phyloP scores from a whole-genome alignment of 2,113 vertebrate genomes.

The Ctenomys sociabilis region DNA sequence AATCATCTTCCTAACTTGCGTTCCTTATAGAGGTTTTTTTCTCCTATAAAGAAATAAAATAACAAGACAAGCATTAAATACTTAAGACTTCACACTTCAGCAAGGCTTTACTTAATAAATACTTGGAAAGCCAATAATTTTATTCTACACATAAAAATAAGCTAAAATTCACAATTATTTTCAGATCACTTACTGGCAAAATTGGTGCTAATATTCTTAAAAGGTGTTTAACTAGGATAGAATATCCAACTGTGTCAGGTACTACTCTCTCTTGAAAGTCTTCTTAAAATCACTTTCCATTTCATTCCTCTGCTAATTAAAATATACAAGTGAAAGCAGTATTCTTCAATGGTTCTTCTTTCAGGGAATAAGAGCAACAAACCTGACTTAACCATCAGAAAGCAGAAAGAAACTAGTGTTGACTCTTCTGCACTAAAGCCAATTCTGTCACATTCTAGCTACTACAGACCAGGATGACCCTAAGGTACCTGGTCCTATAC shows the following conservation, averaged over 20 bases:
- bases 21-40: neutral
- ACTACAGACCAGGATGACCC: neutral
- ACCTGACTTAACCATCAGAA: neutral
- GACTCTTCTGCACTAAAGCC: neutral
- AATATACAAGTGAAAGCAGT: neutral
- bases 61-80: neutral
- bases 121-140: slow-evolving; percentile 44
- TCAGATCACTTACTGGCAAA: slow-evolving; percentile 23
- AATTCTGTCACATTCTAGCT: neutral
- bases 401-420: neutral
- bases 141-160: slow-evolving; percentile 45
- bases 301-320: neutral
- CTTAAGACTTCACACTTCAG: neutral
- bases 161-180: slow-evolving; percentile 50
- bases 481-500: neutral
- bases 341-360: slow-evolving; percentile 4
- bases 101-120: neutral
- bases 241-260: slow-evolving; percentile 43
- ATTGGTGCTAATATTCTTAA: neutral
- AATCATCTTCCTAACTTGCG: slow-evolving; percentile 10
- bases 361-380: neutral
- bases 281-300: neutral
- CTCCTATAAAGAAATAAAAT: neutral
- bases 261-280: neutral
- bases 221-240: slow-evolving; percentile 5